Conservation (phyloP, 2,797 vertebrate species). For the Danionella dracula region DNA sequence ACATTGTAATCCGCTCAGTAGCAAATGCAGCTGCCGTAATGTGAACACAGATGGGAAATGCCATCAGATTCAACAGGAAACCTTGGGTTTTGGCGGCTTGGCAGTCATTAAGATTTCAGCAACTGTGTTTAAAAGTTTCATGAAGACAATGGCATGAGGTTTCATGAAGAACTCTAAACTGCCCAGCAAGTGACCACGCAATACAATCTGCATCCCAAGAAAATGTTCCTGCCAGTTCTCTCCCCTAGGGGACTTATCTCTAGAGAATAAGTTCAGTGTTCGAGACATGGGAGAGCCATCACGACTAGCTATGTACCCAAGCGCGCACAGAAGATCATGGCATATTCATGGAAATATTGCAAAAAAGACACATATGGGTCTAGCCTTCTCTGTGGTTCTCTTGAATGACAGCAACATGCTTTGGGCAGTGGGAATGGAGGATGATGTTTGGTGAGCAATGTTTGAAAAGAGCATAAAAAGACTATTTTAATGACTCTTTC, state of each 20-base stretch:
- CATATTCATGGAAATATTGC: constrained; percentile 38
- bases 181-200: neutral
- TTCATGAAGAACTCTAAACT: neutral
- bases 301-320: constrained; percentile 17
- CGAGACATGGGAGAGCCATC: constrained; percentile 26
- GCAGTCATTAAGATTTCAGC: neutral
- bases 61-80: neutral
- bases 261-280: constrained; percentile 27
- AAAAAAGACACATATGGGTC: constrained; percentile 17
- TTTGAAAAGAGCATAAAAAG: constrained; percentile 15
- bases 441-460: constrained; percentile 12
- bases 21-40: neutral
- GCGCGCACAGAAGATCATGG: constrained; percentile 14
- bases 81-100: neutral
- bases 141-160: neutral
- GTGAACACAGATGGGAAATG: neutral
- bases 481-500: too few species aligned
- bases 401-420: constrained; percentile 7
- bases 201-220: neutral
- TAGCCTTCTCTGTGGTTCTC: constrained; percentile 10
- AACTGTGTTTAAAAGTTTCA: neutral
- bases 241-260: neutral
- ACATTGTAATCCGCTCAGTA: constrained; percentile 6
- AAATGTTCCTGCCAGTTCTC: neutral
- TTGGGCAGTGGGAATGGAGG: constrained; percentile 1